Evolutionary conservation across 2,888 invertebrate genomes (phyloP), one percentile per base, ranked within the genome.

Genomic region (Monoplex corrugatus): DNA sequence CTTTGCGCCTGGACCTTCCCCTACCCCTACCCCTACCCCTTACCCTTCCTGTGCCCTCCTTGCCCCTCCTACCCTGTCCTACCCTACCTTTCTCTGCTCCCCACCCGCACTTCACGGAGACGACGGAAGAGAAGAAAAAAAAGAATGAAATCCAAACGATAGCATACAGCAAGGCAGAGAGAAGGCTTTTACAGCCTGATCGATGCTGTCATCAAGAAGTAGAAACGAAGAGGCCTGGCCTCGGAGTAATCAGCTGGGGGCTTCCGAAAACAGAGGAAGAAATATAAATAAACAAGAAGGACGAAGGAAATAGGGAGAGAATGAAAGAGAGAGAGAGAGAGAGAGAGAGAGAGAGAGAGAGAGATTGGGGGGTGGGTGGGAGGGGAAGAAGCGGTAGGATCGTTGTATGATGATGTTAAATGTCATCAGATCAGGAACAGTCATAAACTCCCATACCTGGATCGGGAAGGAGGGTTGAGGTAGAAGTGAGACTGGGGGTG

Each of bases 271-370:
- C 44, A 40, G n/a, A 10, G 13, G 57, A 40, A 78, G 19, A 19
- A 35, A 78, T 3, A 75, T 75, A 28, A 3, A 19, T 10, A 38
- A 16, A 78, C 43, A 43, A 38, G 16, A 32, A 68, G 68, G n/a
- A 32, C 16, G 78, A 83, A 23, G 38, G 32, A 32, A 19, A 44
- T 23, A 44, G 32, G 38, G n/a, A 83, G 44, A 84, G 57, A 84
- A 28, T 50, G 84, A 84, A 35, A 84, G 57, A 50, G 38, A 84
- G 84, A 50, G 50, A 50, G 57, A 50, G 38, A 84, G 84, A 84
- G 35, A 35, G 50, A 45, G 45, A 35, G 35, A 57, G 84, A 45
- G 84, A 35, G 32, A 45, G 23, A 82, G 45, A 45, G 45, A 45
- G 32, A 40, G 43, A 45, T 5, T 13, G 35, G 23, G 3, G 43